Evolutionary conservation across 37 sponge, comb jelly and placozoan genomes (phyloP).

Genomic region (Haliclona indistincta): DNA sequence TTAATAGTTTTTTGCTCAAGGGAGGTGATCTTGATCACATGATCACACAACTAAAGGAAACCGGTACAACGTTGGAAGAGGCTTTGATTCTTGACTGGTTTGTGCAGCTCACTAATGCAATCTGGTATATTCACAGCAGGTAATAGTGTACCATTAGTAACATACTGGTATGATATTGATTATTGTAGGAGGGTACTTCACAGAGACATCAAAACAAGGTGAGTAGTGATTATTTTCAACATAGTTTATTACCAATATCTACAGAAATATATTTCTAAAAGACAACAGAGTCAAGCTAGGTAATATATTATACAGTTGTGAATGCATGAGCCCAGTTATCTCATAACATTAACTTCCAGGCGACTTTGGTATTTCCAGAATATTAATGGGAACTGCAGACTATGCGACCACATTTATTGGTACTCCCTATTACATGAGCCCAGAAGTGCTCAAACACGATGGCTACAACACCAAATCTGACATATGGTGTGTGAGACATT

Average conservation of each 20-base stretch:
- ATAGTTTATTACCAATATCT: neutral
- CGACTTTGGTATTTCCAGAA: slow-evolving; percentile 97
- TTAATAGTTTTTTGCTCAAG: slow-evolving; percentile 26
- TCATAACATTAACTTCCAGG: slow-evolving; percentile 32
- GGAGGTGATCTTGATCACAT: slow-evolving; percentile 91
- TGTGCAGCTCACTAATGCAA: slow-evolving; percentile 91
- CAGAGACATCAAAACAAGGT: slow-evolving; percentile 95
- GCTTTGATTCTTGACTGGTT: slow-evolving; percentile 92
- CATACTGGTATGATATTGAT: neutral
- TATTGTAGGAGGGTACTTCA: slow-evolving; percentile 75
- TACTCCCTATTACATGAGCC: slow-evolving; percentile 99
- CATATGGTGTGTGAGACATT: slow-evolving; percentile 73
- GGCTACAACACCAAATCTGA: slow-evolving; percentile 97
- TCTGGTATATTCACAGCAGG: slow-evolving; percentile 94
- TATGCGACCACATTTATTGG: slow-evolving; percentile 97
- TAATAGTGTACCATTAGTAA: neutral
- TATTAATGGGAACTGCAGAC: slow-evolving; percentile 89
- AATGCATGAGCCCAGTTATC: neutral
- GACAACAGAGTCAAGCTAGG: slow-evolving; percentile 87
- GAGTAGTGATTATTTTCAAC: slow-evolving; percentile 7
- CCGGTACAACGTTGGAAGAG: slow-evolving; percentile 58
- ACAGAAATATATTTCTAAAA: slow-evolving; percentile 91
- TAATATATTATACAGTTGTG: slow-evolving; percentile 1
- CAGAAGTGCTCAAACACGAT: slow-evolving; percentile 96
- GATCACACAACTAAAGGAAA: slow-evolving; percentile 67